Conservation (phyloP, 1,140 invertebrate species). For the Lanistes nyassanus region DNA sequence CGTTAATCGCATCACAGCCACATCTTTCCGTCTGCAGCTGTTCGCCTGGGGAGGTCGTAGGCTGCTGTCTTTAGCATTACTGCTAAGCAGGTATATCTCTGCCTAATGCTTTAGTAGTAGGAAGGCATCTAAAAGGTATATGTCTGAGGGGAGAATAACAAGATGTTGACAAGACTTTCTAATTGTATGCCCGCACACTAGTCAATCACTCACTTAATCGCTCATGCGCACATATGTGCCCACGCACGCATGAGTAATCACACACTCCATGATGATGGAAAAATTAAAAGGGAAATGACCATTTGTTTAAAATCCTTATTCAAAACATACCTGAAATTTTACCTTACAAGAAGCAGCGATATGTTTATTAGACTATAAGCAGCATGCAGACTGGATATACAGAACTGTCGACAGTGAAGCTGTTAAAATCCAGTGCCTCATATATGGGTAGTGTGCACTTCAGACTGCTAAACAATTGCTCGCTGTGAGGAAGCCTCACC, state of each 20-base stretch:
- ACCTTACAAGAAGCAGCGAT: not conserved
- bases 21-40: not conserved
- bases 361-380: too few species aligned
- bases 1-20: too few species aligned
- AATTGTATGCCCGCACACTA: too few species aligned
- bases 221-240: not conserved
- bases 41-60: not conserved
- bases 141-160: too few species aligned
- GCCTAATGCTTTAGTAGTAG: not conserved
- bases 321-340: not conserved
- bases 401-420: too few species aligned
- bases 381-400: too few species aligned
- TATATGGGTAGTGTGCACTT: too few species aligned
- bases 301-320: not conserved
- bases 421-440: too few species aligned
- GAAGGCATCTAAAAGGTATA: not conserved
- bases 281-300: not conserved
- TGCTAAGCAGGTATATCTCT: not conserved
- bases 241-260: not conserved
- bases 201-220: too few species aligned
- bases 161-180: too few species aligned
- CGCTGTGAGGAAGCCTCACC: too few species aligned
- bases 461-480: too few species aligned
- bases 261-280: not conserved
- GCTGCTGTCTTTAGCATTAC: not conserved